Evolutionary conservation across 2,113 vertebrate genomes (phyloP).

Genomic region (Phyllostomus hastatus): DNA sequence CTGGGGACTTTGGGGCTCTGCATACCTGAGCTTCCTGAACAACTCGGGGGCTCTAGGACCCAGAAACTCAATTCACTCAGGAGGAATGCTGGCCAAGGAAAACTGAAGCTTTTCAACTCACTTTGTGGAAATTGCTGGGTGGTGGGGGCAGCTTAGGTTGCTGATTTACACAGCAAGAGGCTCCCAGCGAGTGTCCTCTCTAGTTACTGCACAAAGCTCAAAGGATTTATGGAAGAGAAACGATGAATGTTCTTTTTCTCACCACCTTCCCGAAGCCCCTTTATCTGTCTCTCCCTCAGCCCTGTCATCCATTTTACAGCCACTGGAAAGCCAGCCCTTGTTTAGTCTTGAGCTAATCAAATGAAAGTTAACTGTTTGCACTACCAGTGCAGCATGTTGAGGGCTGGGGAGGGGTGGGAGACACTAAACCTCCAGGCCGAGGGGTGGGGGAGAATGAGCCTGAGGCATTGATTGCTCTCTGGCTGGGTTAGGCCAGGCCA

Average conservation of each 20-base stretch:
- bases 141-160: neutral
- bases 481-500: neutral
- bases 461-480: neutral
- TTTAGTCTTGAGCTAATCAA: neutral
- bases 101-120: neutral
- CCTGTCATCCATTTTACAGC: neutral
- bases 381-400: neutral
- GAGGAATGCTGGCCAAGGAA: neutral
- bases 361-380: neutral
- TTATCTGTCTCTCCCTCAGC: neutral
- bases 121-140: neutral
- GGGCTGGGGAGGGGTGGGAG: neutral
- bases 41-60: neutral
- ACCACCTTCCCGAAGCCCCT: neutral
- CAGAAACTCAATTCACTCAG: neutral
- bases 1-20: neutral
- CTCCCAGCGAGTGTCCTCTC: neutral
- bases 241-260: neutral
- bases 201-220: neutral
- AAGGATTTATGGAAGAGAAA: neutral
- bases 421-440: neutral
- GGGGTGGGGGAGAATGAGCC: neutral
- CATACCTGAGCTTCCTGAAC: neutral
- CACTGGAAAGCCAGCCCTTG: neutral
- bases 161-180: neutral